phyloP scores from a whole-genome alignment of 2,888 invertebrate genomes.

The Toxonevra muliebris region DNA sequence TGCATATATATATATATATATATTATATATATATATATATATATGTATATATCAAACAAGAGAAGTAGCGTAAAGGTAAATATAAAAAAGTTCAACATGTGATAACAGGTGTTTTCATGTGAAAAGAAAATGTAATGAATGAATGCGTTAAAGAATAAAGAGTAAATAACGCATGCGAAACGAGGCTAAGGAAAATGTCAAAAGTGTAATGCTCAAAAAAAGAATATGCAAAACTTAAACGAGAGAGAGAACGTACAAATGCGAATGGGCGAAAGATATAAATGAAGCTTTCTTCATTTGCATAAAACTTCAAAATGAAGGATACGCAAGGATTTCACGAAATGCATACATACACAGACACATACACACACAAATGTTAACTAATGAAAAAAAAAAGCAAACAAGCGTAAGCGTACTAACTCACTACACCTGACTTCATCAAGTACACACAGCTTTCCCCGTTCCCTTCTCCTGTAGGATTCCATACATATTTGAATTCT shows the following conservation, averaged over 20 bases:
- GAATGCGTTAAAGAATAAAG: constrained; percentile 18
- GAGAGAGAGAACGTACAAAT: neutral
- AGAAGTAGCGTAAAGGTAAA: neutral
- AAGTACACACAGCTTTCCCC: too few relatives aligned
- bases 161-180: constrained; percentile 14
- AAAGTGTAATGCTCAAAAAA: neutral
- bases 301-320: too few relatives aligned
- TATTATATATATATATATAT: neutral
- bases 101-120: constrained; percentile 51
- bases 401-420: too few relatives aligned
- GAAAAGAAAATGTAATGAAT: constrained; percentile 2
- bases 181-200: neutral
- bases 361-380: constrained; percentile 5
- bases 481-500: too few relatives aligned
- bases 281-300: too few relatives aligned
- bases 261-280: too few relatives aligned
- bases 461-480: too few relatives aligned
- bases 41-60: neutral
- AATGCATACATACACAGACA: constrained; percentile 12
- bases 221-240: neutral
- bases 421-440: too few relatives aligned
- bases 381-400: neutral
- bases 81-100: constrained; percentile 37
- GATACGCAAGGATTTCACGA: neutral
- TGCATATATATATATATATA: neutral